Evolutionary conservation across 2,797 vertebrate species (phyloP).

Genomic region (Onychomys arenicola): DNA sequence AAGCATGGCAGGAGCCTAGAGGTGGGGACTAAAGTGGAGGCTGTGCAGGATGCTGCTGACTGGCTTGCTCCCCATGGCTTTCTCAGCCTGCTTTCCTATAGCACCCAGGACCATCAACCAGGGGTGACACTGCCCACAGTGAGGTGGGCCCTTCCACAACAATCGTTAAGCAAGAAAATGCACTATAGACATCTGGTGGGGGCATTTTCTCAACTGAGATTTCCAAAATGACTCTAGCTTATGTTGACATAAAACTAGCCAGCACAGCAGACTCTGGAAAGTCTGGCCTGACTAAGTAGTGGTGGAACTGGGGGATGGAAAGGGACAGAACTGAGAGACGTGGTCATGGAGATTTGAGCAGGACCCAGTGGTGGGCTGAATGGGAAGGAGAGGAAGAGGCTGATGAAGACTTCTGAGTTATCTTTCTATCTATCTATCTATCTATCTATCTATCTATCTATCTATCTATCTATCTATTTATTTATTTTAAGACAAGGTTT

Average conservation of each 20-base stretch:
- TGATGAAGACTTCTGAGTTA: not conserved
- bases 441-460: not conserved
- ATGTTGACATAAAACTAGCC: not conserved
- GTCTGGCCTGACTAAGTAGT: not conserved
- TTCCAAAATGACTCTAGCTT: not conserved
- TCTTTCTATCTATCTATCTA: too few species aligned
- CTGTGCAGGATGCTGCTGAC: not conserved
- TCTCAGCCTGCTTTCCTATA: not conserved
- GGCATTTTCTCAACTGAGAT: not conserved
- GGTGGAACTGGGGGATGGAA: not conserved
- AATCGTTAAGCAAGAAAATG: not conserved
- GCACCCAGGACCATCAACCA: not conserved
- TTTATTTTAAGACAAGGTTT: not conserved
- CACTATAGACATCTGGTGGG: not conserved
- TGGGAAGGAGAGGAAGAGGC: not conserved
- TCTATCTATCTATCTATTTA: too few species aligned
- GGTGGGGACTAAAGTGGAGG: not conserved
- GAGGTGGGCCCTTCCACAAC: not conserved
- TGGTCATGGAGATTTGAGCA: not conserved
- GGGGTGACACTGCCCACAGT: not conserved
- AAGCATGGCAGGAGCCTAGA: not conserved
- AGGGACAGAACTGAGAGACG: not conserved
- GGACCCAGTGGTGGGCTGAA: not conserved
- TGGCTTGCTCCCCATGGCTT: not conserved
- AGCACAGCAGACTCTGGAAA: not conserved